Evolutionary conservation across 2,113 vertebrate genomes (phyloP).

Genomic region (Scomber colias): DNA sequence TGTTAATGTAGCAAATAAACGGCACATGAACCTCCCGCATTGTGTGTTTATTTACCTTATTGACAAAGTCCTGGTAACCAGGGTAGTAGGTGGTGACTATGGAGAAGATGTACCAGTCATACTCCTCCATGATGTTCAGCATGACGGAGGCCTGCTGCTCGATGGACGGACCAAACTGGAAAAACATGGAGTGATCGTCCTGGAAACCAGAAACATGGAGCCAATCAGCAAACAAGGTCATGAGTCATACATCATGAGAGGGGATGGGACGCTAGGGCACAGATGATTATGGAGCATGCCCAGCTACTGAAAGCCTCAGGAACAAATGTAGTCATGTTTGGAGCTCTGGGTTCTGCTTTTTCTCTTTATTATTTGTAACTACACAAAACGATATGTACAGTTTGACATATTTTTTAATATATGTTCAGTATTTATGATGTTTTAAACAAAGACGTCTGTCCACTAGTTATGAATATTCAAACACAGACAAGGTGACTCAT

Average conservation of each 20-base stretch:
- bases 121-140: conserved; percentile 99
- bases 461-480: conserved; percentile 35
- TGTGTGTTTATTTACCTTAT: conserved; percentile 87
- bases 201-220: conserved; percentile 80
- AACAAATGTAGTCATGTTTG: conserved; percentile 43
- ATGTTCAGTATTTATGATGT: neutral
- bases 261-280: conserved; percentile 53
- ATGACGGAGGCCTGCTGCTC: conserved; percentile 98
- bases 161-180: conserved; percentile 98
- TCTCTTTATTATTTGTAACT: neutral
- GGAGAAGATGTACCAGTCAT: conserved; percentile 99
- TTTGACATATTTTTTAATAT: neutral
- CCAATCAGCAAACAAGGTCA: conserved; percentile 72
- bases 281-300: conserved; percentile 54
- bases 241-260: conserved; percentile 63
- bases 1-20: neutral
- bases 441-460: neutral
- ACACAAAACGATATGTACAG: neutral
- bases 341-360: neutral
- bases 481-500: conserved; percentile 22
- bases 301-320: conserved; percentile 41
- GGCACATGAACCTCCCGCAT: neutral
- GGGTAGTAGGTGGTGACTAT: conserved; percentile 98
- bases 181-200: conserved; percentile 99
- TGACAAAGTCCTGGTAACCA: conserved; percentile 98